Conservation (phyloP, 2,797 vertebrate species). For the Balearica regulorum region DNA sequence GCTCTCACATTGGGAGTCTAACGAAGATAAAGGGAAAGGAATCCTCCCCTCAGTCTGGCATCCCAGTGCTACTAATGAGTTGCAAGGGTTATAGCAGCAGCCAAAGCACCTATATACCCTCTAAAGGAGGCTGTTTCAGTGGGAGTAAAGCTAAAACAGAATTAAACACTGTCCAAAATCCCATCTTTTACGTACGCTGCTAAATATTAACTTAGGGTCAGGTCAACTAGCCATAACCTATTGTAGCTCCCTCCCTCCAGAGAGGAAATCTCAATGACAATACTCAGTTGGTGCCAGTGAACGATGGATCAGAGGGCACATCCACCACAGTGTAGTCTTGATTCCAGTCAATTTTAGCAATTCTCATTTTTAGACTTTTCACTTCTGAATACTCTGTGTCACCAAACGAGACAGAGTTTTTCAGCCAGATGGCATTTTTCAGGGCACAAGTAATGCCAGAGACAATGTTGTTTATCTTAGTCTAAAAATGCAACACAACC, state of each 20-base stretch:
- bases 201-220: conserved; percentile 7
- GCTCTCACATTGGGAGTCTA: not conserved
- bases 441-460: not conserved
- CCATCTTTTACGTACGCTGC: not conserved
- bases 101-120: not conserved
- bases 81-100: not conserved
- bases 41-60: conserved; percentile 57
- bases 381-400: not conserved
- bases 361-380: not conserved
- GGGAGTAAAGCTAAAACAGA: not conserved
- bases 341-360: not conserved
- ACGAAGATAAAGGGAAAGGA: conserved; percentile 26
- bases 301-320: not conserved
- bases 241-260: not conserved
- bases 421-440: not conserved
- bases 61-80: not conserved
- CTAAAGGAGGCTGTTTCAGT: not conserved
- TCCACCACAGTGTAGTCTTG: not conserved
- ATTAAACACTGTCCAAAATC: not conserved
- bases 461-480: not conserved
- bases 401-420: not conserved
- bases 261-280: conserved; percentile 5
- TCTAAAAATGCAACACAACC: not conserved
- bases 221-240: not conserved
- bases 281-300: not conserved